Conservation (phyloP, 2,113 vertebrate genomes). For the Lepus europaeus region DNA sequence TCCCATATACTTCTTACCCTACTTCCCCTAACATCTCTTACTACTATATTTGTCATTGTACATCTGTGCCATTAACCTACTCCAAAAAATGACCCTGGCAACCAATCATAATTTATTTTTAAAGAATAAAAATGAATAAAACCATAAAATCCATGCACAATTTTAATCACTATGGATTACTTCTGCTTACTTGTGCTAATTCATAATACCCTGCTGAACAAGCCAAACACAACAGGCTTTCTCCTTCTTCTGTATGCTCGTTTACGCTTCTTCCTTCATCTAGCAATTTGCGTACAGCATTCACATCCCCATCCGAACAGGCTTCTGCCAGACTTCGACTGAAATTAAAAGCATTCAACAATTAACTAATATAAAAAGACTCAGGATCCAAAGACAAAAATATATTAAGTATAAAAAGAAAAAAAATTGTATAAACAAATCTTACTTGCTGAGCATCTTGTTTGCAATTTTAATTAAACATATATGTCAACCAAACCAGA, state of each 20-base stretch:
- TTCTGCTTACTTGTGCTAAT: conserved; percentile 95
- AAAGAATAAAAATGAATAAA: conserved; percentile 63
- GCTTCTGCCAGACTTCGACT: conserved; percentile 99
- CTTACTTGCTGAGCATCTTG: conserved; percentile 32
- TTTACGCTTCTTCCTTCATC: conserved; percentile 99
- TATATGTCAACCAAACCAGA: conserved; percentile 41
- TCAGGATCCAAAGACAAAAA: conserved; percentile 30
- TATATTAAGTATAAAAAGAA: conserved; percentile 36
- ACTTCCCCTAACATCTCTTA: no score
- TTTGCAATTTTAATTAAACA: conserved; percentile 57
- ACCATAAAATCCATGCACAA: conserved; percentile 44
- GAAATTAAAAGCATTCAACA: conserved; percentile 85
- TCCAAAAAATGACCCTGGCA: not conserved
- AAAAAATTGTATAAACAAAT: conserved; percentile 25
- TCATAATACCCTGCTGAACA: conserved; percentile 99
- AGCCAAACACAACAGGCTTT: conserved; percentile 97
- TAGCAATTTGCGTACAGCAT: conserved; percentile 97
- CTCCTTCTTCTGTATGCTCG: conserved; percentile 98
- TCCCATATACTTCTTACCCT: no score
- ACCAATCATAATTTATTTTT: conserved; percentile 51
- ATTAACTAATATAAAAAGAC: conserved; percentile 61
- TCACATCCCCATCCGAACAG: conserved; percentile 99
- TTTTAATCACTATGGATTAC: conserved; percentile 59
- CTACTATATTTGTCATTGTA: not conserved
- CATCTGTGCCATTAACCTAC: conserved; percentile 20